Percentiles rank a stretch among this genome's conserved stretches.
These are phyloP conservation scores for Emberiza fucata DNA, from an alignment of 2,113 vertebrate species.

Conservation along the genomic window DNA sequence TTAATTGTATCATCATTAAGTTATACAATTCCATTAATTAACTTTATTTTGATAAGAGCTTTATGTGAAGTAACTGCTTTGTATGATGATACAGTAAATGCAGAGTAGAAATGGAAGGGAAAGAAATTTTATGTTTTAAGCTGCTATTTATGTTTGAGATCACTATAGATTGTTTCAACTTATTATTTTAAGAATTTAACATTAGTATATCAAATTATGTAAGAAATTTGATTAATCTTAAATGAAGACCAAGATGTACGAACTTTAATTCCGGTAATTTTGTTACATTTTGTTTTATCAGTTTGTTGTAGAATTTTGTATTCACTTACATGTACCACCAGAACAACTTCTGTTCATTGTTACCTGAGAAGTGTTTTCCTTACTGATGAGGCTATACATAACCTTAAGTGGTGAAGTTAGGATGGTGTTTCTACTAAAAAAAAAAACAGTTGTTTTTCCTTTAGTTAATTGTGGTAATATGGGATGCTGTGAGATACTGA, in stretches of 20 bases:
- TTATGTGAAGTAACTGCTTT: neutral
- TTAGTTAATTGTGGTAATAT: neutral
- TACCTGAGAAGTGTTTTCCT: neutral
- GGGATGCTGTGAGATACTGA: neutral
- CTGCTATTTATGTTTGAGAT: neutral
- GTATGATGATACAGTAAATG: neutral
- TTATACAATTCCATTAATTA: neutral
- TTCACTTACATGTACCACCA: neutral
- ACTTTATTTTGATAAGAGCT: neutral
- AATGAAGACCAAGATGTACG: neutral
- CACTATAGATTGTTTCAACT: neutral
- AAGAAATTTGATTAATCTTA: neutral
- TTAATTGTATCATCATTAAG: neutral
- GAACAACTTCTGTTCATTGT: neutral
- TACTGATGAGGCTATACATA: neutral
- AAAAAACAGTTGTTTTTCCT: neutral
- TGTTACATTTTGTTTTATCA: neutral
- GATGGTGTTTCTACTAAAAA: neutral
- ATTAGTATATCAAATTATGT: neutral
- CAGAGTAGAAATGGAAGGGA: neutral
- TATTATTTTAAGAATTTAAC: neutral
- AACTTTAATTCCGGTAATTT: neutral
- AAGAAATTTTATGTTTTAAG: neutral
- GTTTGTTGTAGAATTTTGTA: neutral
- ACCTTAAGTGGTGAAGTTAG: neutral